Evolutionary conservation across 2,113 vertebrate genomes (phyloP), one percentile per base, ranked within the genome.

Genomic region (Perccottus glenii): DNA sequence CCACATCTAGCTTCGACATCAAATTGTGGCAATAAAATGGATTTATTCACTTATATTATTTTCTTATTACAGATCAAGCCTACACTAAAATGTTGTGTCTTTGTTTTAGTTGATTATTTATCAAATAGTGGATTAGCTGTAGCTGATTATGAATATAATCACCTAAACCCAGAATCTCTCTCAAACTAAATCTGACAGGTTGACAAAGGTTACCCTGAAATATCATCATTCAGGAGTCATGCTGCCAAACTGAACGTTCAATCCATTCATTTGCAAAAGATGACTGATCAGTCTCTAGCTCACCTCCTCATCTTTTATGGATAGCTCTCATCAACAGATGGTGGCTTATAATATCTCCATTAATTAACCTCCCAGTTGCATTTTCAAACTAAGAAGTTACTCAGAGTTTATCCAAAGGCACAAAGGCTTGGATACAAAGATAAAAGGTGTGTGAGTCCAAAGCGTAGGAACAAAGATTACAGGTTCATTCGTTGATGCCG

Each of bases 291-390:
- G 33, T 36, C 44, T 48, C 12, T 47, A 33, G 16, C 75, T 64
- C 40, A 59, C 52, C 35, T 51, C 16, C 51, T 55, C 50, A 65
- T 65, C 49, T 64, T 52, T 65, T 65, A 45, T 55, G 51, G 62
- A 45, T 55, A 45, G 38, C 50, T 36, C 64, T 65, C 51, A 16
- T 60, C 42, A 70, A 67, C 73, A 64, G 62, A 78, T 78, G 69
- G 74, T 45, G 19, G 48, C 58, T 58, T 38, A 60, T 11, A 67
- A 73, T 67, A 56, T 44, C 32, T 46, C 47, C 52, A 67, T 80
- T 65, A 77, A 81, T 75, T 80, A 80, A 78, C 77, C 82, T 74
- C 60, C 43, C 44, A 9, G 42, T 47, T 60, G 63, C 8, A 56
- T 59, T 65, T 70, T 77, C n/a, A 53, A 42, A 52, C 46, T 36